Conservation (phyloP, 2,888 invertebrate species). For the Sympetrum striolatum region DNA sequence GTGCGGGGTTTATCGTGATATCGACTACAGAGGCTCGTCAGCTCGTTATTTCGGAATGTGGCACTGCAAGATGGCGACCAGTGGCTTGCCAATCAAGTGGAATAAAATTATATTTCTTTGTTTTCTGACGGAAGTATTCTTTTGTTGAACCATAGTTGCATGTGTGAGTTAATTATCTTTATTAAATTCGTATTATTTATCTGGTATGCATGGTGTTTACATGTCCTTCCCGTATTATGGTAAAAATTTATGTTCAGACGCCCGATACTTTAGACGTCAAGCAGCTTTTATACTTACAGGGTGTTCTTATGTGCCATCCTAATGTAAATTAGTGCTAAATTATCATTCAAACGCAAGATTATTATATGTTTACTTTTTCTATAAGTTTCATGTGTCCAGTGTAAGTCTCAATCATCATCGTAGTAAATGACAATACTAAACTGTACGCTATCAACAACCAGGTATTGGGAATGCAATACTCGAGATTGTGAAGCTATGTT, state of each 20-base stretch:
- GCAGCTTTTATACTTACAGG: neutral
- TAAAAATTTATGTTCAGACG: neutral
- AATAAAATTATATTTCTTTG: slow-evolving; percentile 34
- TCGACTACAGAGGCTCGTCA: slow-evolving; percentile 14
- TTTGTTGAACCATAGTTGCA: neutral
- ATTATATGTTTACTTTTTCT: neutral
- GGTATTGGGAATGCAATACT: neutral
- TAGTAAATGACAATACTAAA: neutral
- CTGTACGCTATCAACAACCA: neutral
- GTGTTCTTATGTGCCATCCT: neutral
- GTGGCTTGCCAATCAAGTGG: slow-evolving; percentile 41
- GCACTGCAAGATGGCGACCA: slow-evolving; percentile 79
- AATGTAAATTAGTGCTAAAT: neutral
- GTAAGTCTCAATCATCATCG: neutral
- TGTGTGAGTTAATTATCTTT: neutral
- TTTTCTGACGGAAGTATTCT: neutral
- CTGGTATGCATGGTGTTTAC: neutral
- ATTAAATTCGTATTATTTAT: neutral
- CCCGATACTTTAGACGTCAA: slow-evolving; percentile 22
- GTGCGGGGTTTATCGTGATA: slow-evolving; percentile 19
- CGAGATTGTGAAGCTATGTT: neutral
- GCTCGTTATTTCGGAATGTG: slow-evolving; percentile 64
- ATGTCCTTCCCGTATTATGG: neutral
- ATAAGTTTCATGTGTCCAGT: neutral
- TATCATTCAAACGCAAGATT: neutral